These are phyloP conservation scores for Bergia puertoricense DNA, from an alignment of 92 coral and sea anemone genomes.

Conservation along the genomic window DNA sequence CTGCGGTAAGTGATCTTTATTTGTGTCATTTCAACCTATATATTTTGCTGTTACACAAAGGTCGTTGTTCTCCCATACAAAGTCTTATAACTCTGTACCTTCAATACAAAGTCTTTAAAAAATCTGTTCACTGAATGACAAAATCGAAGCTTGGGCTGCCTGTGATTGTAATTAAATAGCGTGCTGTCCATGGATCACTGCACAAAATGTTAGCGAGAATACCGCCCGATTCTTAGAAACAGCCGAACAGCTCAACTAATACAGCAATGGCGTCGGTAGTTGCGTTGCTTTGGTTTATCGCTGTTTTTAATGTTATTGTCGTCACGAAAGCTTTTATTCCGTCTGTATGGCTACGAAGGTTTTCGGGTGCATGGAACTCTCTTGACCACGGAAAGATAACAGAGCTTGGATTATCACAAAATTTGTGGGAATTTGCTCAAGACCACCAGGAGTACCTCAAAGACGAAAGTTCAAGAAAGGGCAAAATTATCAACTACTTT, in stretches of 20 bases:
- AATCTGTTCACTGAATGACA: too few species aligned
- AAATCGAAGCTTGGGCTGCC: too few species aligned
- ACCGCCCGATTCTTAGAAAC: too few species aligned
- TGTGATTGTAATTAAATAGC: too few species aligned
- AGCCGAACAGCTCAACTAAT: background rate
- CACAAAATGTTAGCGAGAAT: too few species aligned
- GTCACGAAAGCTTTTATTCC: conserved; percentile 22
- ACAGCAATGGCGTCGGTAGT: conserved; percentile 16
- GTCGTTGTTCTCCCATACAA: too few species aligned
- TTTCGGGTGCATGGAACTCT: conserved; percentile 20
- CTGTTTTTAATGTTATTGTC: background rate
- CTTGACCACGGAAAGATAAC: conserved; percentile 17
- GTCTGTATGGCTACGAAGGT: background rate
- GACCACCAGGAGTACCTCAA: conserved; percentile 6
- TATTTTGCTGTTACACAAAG: too few species aligned
- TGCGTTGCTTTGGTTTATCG: background rate
- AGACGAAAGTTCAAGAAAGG: conserved; percentile 6
- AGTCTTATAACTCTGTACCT: too few species aligned
- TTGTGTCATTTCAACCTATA: too few species aligned
- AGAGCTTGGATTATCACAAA: conserved; percentile 23
- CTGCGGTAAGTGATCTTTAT: too few species aligned
- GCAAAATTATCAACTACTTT: background rate
- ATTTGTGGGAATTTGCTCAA: conserved; percentile 32
- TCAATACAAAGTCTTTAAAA: too few species aligned
- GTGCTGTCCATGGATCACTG: too few species aligned